Evolutionary conservation across 2,797 vertebrate species (phyloP).

Genomic region (Peromyscus aztecus): DNA sequence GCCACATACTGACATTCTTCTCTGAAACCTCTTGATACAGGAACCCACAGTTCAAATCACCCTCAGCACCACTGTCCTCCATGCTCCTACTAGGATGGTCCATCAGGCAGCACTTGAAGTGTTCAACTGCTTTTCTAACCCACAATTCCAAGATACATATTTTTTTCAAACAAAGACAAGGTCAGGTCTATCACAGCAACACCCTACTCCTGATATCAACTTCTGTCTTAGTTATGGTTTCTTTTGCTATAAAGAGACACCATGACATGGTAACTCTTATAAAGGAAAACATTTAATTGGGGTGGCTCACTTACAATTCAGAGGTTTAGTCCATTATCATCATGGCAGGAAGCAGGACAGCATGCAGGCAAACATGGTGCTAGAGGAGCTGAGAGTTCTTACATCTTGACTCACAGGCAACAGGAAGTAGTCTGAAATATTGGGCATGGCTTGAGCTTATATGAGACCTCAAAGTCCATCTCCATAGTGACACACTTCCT

Average conservation of each 20-base stretch:
- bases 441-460: neutral
- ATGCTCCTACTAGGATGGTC: neutral
- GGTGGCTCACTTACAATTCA: neutral
- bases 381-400: neutral
- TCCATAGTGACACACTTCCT: neutral
- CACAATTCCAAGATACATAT: neutral
- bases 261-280: neutral
- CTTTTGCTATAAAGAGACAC: neutral
- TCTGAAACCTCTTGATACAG: neutral
- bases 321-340: neutral
- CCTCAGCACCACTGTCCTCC: neutral
- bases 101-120: neutral
- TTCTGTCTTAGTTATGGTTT: neutral
- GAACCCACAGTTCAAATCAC: neutral
- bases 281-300: no score
- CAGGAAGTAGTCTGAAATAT: neutral
- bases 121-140: neutral
- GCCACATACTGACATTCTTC: neutral
- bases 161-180: neutral
- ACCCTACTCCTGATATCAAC: neutral
- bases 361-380: neutral
- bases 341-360: neutral
- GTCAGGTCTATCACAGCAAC: neutral
- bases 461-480: neutral
- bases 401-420: neutral